These are phyloP conservation scores for Pterocles orientalis DNA, from an alignment of 2,113 vertebrate species.

Conservation along the genomic window DNA sequence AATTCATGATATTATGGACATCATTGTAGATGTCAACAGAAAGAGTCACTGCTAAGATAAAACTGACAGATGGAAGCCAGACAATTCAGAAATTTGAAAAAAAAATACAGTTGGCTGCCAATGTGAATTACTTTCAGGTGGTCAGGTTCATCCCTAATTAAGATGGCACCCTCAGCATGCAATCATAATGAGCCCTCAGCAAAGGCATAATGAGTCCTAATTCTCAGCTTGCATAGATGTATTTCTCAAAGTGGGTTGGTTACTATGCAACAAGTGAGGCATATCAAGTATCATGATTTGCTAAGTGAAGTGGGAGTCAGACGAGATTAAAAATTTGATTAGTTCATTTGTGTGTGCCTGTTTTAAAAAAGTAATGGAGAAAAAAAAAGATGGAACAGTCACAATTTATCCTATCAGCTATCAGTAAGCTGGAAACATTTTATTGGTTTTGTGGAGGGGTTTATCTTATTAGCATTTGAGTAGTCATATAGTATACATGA, in stretches of 20 bases:
- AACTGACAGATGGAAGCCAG: conserved; percentile 59
- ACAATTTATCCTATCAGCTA: background rate
- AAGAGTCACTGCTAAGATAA: conserved; percentile 33
- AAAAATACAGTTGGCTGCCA: conserved; percentile 61
- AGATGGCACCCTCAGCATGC: conserved; percentile 39
- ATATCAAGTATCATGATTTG: background rate
- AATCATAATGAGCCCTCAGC: conserved; percentile 51
- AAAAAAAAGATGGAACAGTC: background rate
- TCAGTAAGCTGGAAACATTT: background rate
- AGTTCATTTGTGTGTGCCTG: background rate
- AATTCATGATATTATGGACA: background rate
- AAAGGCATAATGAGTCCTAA: conserved; percentile 43
- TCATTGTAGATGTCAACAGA: conserved; percentile 19
- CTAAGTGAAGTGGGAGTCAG: background rate
- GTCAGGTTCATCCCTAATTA: conserved; percentile 69
- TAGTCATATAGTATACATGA: background rate
- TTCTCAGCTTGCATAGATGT: conserved; percentile 34
- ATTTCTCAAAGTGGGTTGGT: conserved; percentile 16
- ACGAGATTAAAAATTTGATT: conserved; percentile 16
- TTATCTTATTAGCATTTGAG: background rate
- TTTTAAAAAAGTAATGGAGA: background rate
- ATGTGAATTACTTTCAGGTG: conserved; percentile 71
- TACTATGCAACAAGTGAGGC: conserved; percentile 46
- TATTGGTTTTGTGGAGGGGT: background rate
- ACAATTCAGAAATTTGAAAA: conserved; percentile 57